phyloP scores from a whole-genome alignment of 2,113 vertebrate genomes.

The Ictalurus punctatus region DNA sequence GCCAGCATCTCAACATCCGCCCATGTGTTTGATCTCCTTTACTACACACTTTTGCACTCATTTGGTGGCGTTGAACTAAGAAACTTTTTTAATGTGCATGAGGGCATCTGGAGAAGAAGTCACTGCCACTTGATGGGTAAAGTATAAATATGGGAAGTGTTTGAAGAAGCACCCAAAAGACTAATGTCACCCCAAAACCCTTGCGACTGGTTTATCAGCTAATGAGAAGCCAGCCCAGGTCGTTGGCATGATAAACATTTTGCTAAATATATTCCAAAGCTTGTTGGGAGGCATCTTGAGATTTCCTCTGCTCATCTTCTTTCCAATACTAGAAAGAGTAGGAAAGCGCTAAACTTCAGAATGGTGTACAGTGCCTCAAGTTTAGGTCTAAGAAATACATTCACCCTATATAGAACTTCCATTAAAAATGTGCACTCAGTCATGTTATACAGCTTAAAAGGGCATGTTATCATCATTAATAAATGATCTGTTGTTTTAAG shows the following conservation, averaged over 20 bases:
- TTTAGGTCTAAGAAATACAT: background rate
- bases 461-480: background rate
- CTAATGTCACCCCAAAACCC: slow-evolving; percentile 68
- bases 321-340: slow-evolving; percentile 66
- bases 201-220: slow-evolving; percentile 70
- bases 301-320: slow-evolving; percentile 61
- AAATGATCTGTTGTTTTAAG: background rate
- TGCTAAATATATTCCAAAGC: slow-evolving; percentile 75
- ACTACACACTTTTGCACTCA: slow-evolving; percentile 72
- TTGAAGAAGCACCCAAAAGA: slow-evolving; percentile 79
- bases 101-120: slow-evolving; percentile 68
- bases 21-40: slow-evolving; percentile 76
- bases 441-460: background rate
- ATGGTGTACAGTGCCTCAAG: slow-evolving; percentile 49
- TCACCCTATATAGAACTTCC: background rate
- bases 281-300: slow-evolving; percentile 66
- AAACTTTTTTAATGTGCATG: slow-evolving; percentile 66
- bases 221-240: slow-evolving; percentile 77
- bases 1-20: slow-evolving; percentile 76
- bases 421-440: background rate
- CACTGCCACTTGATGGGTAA: slow-evolving; percentile 71
- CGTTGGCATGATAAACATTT: slow-evolving; percentile 78
- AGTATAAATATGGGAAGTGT: slow-evolving; percentile 74
- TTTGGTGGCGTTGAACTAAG: slow-evolving; percentile 70
- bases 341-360: slow-evolving; percentile 66